phyloP scores from a whole-genome alignment of 1,140 invertebrate genomes.

The Drosophila sturtevanti region DNA sequence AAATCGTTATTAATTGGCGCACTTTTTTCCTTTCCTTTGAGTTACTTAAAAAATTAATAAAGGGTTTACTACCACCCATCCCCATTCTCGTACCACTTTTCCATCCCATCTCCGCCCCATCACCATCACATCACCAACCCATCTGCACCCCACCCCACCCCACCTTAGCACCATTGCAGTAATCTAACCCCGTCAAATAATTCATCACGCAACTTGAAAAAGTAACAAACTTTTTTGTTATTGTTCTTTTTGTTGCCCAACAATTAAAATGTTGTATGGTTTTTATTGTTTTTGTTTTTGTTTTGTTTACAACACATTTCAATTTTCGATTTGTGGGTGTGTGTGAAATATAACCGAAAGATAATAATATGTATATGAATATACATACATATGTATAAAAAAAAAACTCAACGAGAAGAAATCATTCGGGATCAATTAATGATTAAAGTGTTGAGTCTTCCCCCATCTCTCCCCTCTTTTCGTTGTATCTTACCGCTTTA shows the following conservation, averaged over 20 bases:
- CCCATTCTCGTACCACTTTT: too few species aligned
- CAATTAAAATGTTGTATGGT: slow-evolving; percentile 43
- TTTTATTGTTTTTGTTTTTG: slow-evolving; percentile 1
- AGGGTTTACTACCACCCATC: slow-evolving; percentile 11
- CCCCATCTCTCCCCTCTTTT: neutral
- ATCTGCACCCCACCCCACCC: neutral
- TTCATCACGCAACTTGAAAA: slow-evolving; percentile 24
- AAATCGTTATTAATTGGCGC: slow-evolving; percentile 66
- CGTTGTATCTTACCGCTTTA: slow-evolving; percentile 15
- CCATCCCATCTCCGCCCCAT: too few species aligned
- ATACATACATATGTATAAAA: neutral
- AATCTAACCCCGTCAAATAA: neutral
- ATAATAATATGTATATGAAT: too few species aligned
- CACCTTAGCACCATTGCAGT: too few species aligned
- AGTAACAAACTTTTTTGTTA: slow-evolving; percentile 13
- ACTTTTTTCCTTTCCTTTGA: slow-evolving; percentile 46
- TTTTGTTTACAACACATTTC: slow-evolving; percentile 54
- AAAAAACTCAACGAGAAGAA: neutral
- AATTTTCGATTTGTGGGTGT: slow-evolving; percentile 9
- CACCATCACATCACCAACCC: too few species aligned
- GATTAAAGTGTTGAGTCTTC: neutral
- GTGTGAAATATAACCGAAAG: neutral
- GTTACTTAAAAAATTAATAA: slow-evolving; percentile 57
- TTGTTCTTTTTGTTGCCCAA: slow-evolving; percentile 17
- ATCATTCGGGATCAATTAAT: slow-evolving; percentile 31